Evolutionary conservation across 1,140 invertebrate species (phyloP).

Genomic region (Aplysia californica): DNA sequence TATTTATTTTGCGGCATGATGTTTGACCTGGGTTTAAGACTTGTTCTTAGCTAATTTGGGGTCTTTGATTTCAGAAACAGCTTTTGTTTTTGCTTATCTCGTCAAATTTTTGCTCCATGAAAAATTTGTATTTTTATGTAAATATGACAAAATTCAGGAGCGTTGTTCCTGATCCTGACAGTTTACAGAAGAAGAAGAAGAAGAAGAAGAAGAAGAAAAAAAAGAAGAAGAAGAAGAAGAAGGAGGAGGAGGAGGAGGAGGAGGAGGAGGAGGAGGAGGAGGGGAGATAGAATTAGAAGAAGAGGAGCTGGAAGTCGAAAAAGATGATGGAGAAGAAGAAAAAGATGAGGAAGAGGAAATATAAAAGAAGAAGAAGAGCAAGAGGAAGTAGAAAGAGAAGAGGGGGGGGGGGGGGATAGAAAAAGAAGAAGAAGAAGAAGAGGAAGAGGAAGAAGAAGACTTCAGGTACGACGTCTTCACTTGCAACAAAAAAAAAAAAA

Average conservation of each 20-base stretch:
- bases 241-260: neutral
- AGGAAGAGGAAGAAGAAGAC: neutral
- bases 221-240: neutral
- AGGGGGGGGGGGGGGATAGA: neutral
- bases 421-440: neutral
- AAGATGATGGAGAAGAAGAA: constrained; percentile 3
- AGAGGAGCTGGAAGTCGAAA: neutral
- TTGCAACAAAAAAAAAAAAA: no score
- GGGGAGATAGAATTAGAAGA: neutral
- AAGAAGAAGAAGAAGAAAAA: neutral
- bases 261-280: constrained; percentile 3
- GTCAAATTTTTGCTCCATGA: no score
- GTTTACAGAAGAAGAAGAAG: no score
- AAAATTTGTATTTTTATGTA: no score
- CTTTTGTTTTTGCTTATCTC: no score
- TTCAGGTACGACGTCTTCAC: no score
- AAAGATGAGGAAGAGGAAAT: neutral
- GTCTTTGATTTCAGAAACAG: no score
- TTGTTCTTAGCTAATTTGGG: no score
- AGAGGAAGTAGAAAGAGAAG: neutral
- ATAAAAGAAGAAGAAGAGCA: neutral
- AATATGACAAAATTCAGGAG: no score
- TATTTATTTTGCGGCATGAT: no score
- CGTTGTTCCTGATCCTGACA: no score
- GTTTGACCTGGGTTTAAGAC: no score